Base-by-base conservation (phyloP, 2,113 vertebrate species). In the Amphilophus citrinellus region DNA sequence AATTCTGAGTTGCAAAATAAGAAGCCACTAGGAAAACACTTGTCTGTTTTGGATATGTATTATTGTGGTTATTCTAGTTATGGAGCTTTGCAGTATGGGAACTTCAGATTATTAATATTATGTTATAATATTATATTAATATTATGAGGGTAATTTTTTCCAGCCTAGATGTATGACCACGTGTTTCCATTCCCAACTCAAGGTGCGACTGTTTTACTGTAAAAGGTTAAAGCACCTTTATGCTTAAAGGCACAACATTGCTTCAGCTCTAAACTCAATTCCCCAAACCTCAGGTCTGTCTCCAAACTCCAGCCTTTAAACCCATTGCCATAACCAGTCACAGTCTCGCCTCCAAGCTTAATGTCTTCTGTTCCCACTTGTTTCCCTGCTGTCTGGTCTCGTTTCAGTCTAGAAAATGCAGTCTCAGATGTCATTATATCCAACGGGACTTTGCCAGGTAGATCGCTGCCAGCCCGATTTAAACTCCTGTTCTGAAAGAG, bases 231-330 rank as follows among this genome's bases (percentile, higher is more conserved):
- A 76, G 9, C 59, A 47, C 9, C 65, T 17, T 80, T 24, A 32
- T 7, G 68, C 61, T 71, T 14, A 32, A 47, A 75, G 63, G 22
- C 47, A 81, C 22, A 66, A 13, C 10, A 1, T n/a, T 61, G 18
- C 39, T 50, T 57, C 35, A 50, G 9, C 37, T 44, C 50, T 22
- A 66, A 75, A 32, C 61, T 18, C 7, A 4, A 42, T 39, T 76
- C 13, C 11, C 30, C 66, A 63, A 15, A 60, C 30, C 6, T 39
- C 18, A 47, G 2, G 61, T 39, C 68, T 63, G 75, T 79, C 32
- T 82, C 77, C 71, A 76, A 62, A 56, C 47, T 56, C 17, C 15
- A 62, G 44, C 44, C 53, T 85, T 82, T 78, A 71, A 79, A 83
- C 13, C 58, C 27, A 14, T 37, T 47, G 20, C 53, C 58, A 81